Conservation (phyloP, 2,113 vertebrate genomes). For the Chlorocebus sabaeus region DNA sequence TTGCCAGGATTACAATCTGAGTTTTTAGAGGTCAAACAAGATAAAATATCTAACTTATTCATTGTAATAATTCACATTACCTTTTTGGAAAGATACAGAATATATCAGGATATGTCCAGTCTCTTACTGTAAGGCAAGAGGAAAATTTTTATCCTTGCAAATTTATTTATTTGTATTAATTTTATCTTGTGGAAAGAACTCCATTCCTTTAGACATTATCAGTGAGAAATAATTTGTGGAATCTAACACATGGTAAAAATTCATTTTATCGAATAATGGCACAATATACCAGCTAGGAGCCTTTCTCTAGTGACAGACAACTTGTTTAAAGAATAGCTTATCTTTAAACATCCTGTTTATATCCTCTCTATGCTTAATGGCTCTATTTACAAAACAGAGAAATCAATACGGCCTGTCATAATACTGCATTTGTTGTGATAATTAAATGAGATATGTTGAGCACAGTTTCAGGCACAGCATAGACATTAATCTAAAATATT, state of each 20-base stretch:
- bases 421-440: neutral
- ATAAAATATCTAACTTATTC: neutral
- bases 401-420: neutral
- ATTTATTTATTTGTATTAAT: neutral
- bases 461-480: neutral
- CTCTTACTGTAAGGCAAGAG: neutral
- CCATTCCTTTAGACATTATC: neutral
- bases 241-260: neutral
- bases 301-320: neutral
- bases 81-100: neutral
- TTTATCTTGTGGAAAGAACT: neutral
- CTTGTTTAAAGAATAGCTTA: neutral
- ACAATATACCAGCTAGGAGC: neutral
- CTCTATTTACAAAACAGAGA: neutral
- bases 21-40: neutral
- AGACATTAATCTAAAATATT: neutral
- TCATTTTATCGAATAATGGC: neutral
- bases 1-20: neutral
- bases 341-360: neutral
- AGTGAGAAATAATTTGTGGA: slow-evolving; percentile 17
- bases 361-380: neutral
- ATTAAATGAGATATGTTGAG: neutral
- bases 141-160: neutral
- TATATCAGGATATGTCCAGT: neutral
- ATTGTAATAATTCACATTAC: neutral